phyloP scores from a whole-genome alignment of 2,113 vertebrate species.

The Gambusia affinis region DNA sequence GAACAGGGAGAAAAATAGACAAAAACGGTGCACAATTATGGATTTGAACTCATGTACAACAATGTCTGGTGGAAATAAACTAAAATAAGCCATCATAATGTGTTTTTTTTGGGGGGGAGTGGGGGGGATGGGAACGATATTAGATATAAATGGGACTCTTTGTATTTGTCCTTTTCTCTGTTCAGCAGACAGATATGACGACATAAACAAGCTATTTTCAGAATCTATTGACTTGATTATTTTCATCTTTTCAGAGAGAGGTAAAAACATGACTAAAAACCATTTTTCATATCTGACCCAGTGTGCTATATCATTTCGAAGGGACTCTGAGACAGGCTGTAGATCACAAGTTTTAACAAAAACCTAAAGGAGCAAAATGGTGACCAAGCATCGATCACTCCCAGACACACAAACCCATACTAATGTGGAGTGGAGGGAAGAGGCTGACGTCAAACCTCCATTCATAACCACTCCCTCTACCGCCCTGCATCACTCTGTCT shows the following conservation, averaged over 20 bases:
- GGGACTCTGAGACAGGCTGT: conserved; percentile 17
- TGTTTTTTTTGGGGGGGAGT: not conserved
- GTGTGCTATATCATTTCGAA: conserved; percentile 20
- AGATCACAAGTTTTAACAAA: conserved; percentile 39
- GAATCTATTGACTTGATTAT: conserved; percentile 17
- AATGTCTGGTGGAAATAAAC: conserved; percentile 3
- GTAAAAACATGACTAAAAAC: conserved; percentile 17
- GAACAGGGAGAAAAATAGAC: conserved; percentile 15
- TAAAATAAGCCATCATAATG: not conserved
- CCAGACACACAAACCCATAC: conserved; percentile 39
- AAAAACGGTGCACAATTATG: not conserved
- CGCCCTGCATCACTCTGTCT: conserved; percentile 22
- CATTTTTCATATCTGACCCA: conserved; percentile 19
- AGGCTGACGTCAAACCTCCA: conserved; percentile 69
- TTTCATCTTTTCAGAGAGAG: conserved; percentile 37
- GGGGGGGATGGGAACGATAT: not conserved
- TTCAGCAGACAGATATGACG: not conserved
- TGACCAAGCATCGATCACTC: conserved; percentile 43
- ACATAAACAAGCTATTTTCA: conserved; percentile 1
- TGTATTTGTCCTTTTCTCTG: conserved; percentile 6
- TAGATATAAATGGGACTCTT: not conserved
- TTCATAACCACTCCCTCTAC: conserved; percentile 47
- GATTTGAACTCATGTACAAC: conserved; percentile 3
- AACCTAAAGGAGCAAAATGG: conserved; percentile 40
- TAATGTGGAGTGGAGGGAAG: conserved; percentile 46